Percentiles rank a stretch among this genome's conserved stretches.
Conservation (phyloP, 1,140 invertebrate genomes). For the Drosophila chauvacae region DNA sequence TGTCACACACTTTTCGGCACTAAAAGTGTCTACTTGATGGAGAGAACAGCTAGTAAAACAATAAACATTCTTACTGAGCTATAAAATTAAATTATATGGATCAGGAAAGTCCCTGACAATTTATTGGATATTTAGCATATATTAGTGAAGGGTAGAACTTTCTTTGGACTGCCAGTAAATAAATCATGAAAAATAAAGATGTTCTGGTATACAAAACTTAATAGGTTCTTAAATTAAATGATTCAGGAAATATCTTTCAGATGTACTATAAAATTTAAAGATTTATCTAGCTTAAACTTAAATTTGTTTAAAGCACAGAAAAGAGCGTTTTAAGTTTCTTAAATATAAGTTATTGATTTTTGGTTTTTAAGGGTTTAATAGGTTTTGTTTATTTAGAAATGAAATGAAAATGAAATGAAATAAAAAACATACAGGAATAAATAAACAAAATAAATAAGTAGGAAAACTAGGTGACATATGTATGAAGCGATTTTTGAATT, state of each 20-base stretch:
- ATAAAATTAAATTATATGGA: constrained; percentile 4
- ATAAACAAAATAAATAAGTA: too few relatives aligned
- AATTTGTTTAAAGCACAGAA: neutral
- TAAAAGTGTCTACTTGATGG: constrained; percentile 16
- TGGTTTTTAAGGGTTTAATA: neutral
- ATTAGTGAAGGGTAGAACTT: neutral
- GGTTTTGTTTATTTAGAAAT: neutral
- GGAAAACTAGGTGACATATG: too few relatives aligned
- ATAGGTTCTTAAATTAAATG: neutral
- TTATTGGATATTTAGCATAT: neutral
- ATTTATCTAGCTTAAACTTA: neutral
- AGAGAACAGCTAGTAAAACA: constrained; percentile 16
- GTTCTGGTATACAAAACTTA: neutral
- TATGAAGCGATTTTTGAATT: neutral
- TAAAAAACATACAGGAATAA: neutral
- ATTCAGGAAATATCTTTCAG: neutral
- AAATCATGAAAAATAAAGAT: neutral
- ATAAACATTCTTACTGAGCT: constrained; percentile 6
- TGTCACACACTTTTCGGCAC: constrained; percentile 43
- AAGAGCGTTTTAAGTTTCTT: neutral
- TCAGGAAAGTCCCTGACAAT: neutral
- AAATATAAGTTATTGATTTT: too few relatives aligned
- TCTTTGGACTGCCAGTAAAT: neutral
- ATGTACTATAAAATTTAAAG: neutral
- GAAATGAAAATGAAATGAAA: too few relatives aligned